Base-by-base conservation (phyloP, 2,113 vertebrate species). In the Donacobius atricapilla region DNA sequence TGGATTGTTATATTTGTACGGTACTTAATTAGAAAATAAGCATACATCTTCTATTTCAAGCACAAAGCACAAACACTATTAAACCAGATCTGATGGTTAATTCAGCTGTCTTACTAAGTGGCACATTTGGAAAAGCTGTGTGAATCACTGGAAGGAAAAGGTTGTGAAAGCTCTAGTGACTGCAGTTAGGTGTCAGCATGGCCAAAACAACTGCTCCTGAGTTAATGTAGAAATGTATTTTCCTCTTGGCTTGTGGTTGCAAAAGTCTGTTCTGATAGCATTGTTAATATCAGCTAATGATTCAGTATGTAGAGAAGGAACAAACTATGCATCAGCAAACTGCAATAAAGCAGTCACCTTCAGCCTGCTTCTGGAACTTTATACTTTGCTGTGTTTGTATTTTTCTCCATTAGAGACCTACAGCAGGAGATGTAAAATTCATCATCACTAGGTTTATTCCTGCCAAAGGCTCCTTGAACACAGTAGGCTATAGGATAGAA, bases 11-110 rank as follows among this genome's bases (percentile, higher is more conserved):
- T 75, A 48, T 80, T 81, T 88, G 37, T 61, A 57, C 1, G 3
- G 60, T 68, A 70, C 68, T 92, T 94, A 56, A 70, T 75, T 78
- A 90, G 72, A 60, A 83, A 89, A 94, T 63, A 90, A 95, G 83
- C 33, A 80, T 31, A 4, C 9, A 83, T 54, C 50, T 86, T 86
- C 79, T 51, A 44, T 64, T 82, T 83, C 6, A 24, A 83, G 85
- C 44, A 86, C 0, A 8, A 90, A 86, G 60, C 63, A 83, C 85
- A 90, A 77, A 19, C 19, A 72, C 25, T 39, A 53, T 64, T 93
- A 85, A 86, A 72, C 12, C 23, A 71, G 47, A 40, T 45, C 75
- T 54, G 48, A 58, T 15, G 65, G 56, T 68, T 94, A 91, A 50
- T 64, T 35, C 56, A 68, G 58, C 63, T 76, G 50, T 72, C 78